These are phyloP conservation scores for Sinocyclocheilus anophthalmus DNA, from an alignment of 2,113 vertebrate genomes.

Conservation along the genomic window DNA sequence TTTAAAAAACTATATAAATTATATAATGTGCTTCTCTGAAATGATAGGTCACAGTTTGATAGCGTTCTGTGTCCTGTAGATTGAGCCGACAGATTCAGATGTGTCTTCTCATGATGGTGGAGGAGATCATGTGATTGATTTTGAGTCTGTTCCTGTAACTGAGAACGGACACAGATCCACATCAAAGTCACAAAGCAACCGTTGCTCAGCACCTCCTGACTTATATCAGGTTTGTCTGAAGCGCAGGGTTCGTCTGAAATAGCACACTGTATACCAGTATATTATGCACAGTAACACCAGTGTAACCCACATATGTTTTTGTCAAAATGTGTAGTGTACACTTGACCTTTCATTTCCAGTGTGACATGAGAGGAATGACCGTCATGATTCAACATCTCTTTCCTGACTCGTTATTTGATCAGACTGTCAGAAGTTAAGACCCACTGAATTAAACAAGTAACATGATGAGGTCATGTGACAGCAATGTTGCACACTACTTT, in stretches of 20 bases:
- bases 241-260: too few relatives aligned
- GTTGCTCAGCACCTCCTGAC: constrained; percentile 90
- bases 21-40: background rate
- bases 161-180: constrained; percentile 82
- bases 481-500: background rate
- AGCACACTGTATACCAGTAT: background rate
- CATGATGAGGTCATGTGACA: background rate
- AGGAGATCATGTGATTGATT: background rate
- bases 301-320: too few relatives aligned
- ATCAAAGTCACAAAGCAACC: constrained; percentile 75
- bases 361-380: too few relatives aligned
- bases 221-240: constrained; percentile 81
- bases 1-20: too few relatives aligned
- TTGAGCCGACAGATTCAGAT: constrained; percentile 75
- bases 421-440: too few relatives aligned
- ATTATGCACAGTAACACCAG: too few relatives aligned
- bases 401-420: too few relatives aligned
- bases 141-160: background rate
- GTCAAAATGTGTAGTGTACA: too few relatives aligned
- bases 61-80: constrained; percentile 55
- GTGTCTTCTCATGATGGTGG: constrained; percentile 72
- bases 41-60: background rate
- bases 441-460: background rate
- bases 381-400: too few relatives aligned
- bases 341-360: too few relatives aligned